Base-by-base conservation (phyloP, 2,113 vertebrate genomes). In the Brachypteracias leptosomus region DNA sequence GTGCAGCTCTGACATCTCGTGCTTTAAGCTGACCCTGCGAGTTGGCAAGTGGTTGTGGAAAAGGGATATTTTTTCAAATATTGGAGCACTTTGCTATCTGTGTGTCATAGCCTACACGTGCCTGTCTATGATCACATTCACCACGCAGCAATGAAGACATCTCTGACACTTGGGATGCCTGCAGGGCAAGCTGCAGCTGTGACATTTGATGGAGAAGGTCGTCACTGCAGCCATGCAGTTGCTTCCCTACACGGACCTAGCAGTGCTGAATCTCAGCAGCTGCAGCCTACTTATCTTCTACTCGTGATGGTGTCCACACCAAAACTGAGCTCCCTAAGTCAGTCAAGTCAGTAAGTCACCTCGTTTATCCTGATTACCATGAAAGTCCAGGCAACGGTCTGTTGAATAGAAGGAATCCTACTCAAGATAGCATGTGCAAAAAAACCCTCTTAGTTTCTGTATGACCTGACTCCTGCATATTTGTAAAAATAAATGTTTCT, bases 401-500 rank as follows among this genome's bases (percentile, higher is more conserved):
- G 24, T 63, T 0, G 0, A 47, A 68, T 16, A 67, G 68, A 63
- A 95, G 47, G 29, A 52, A 22, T 65, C 73, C 57, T 42, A 55
- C 77, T 86, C 47, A 84, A 74, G 96, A 63, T 55, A 95, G 26
- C 42, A 26, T 8, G 29, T 90, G 54, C 68, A 84, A 81, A 88
- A 91, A 21, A 22, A 1, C 24, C 33, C 25, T 24, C 5, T 44
- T n/a, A 47, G 57, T 67, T 91, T 91, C 44, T 82, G 44, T 36
- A 24, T 63, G 80, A 81, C 86, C 80, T 16, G 29, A 66, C 26
- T 86, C 46, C 51, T 44, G 55, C 68, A 36, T 70, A 40, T 83
- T 92, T 83, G 36, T 72, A 57, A 93, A 96, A 95, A 79, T 70
- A 95, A 95, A 90, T 89, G 57, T 95, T 96, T 95, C 68, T 91